phyloP scores from a whole-genome alignment of 2,113 vertebrate species.

The Apodemus sylvaticus region DNA sequence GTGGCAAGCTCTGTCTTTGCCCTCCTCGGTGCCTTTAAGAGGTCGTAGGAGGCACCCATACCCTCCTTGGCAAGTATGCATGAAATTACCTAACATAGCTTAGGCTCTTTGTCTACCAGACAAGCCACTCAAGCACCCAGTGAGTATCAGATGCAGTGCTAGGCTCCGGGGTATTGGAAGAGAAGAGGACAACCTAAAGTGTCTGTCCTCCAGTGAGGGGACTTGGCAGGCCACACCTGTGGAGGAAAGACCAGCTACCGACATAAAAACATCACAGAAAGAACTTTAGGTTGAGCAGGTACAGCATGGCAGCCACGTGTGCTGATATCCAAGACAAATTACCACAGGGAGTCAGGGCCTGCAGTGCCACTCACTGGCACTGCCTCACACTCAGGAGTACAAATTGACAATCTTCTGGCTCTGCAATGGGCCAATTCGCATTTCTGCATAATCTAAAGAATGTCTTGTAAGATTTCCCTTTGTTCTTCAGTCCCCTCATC shows the following conservation, averaged over 20 bases:
- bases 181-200: not conserved
- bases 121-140: not conserved
- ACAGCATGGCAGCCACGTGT: not conserved
- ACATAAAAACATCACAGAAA: not conserved
- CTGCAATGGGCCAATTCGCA: fast-evolving
- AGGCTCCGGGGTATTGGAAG: not conserved
- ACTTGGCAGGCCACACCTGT: fast-evolving
- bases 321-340: not conserved
- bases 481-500: not conserved
- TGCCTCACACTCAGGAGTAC: fast-evolving
- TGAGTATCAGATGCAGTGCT: not conserved
- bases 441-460: not conserved
- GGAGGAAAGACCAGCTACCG: fast-evolving
- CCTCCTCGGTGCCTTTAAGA: not conserved
- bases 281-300: not conserved
- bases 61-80: not conserved
- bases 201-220: not conserved
- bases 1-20: not conserved
- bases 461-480: not conserved
- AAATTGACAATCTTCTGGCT: not conserved
- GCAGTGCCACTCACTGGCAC: no score
- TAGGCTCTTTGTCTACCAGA: not conserved
- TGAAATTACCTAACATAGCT: no score
- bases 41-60: fast-evolving
- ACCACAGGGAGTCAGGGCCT: not conserved